Evolutionary conservation across 2,113 vertebrate genomes (phyloP).

Genomic region (Scatophagus argus): DNA sequence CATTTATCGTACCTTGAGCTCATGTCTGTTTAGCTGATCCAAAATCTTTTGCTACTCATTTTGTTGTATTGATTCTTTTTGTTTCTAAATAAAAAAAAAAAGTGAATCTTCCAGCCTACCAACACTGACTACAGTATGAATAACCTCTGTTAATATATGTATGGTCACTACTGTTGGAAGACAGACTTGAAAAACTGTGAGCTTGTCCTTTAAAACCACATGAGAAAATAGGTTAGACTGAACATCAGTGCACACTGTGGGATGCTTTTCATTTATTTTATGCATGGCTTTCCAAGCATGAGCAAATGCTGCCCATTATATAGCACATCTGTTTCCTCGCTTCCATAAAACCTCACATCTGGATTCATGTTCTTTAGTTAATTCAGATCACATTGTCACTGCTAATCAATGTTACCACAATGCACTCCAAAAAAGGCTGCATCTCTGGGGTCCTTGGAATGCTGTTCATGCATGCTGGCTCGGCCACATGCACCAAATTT

Average conservation of each 20-base stretch:
- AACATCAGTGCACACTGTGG: not conserved
- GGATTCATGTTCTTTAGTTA: constrained; percentile 8
- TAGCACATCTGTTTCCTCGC: constrained; percentile 37
- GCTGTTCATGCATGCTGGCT: not conserved
- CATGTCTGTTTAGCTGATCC: not conserved
- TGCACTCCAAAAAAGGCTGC: not conserved
- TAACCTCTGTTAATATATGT: not conserved
- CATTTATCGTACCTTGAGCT: too few species aligned
- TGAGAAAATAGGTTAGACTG: not conserved
- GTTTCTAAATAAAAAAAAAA: too few species aligned
- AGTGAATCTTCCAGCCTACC: not conserved
- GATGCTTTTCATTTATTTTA: not conserved
- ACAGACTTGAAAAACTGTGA: not conserved
- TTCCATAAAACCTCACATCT: constrained; percentile 38
- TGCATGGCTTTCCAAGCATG: constrained; percentile 15
- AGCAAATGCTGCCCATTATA: constrained; percentile 17
- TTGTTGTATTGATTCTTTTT: too few species aligned
- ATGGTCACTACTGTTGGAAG: not conserved
- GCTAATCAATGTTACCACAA: not conserved
- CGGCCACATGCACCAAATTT: not conserved
- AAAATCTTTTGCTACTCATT: not conserved
- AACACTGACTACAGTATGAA: not conserved
- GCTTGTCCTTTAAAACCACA: not conserved
- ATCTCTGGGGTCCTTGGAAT: not conserved
- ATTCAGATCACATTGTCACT: constrained; percentile 8